Base-by-base conservation (phyloP, 2,797 vertebrate genomes). In the Intellagama lesueurii region DNA sequence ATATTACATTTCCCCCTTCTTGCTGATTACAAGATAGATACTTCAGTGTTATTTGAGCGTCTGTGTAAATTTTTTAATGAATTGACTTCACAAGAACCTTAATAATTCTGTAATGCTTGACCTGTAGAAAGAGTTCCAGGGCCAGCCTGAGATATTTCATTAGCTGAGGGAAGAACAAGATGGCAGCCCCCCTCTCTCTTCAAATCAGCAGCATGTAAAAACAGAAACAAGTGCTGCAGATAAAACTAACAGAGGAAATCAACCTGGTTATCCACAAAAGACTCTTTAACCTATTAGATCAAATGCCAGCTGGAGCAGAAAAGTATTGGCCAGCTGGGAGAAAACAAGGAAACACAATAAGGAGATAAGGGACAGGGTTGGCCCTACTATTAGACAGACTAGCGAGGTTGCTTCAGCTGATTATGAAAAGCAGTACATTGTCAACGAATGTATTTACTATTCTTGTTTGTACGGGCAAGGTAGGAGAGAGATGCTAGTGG, bases 11-110 rank as follows among this genome's bases (percentile, higher is more conserved):
- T 24, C 75, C 89, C 69, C 52, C 83, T 91, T 56, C 24, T 47
- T 84, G 56, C 60, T 94, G 44, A 93, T 93, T 85, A 82, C 70
- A 26, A 87, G 77, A 81, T 92, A 87, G 77, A 81, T 92, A n/a
- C 78, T 19, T 30, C 35, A 5, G 5, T 60, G 19, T 0, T 0
- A 1, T 90, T 92, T 73, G 35, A 30, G 91, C 91, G 68, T 47
- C 52, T 0, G 0, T 64, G 5, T n/a, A 1, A 12, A 72, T 68
- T 83, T 91, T 91, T 52, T 32, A 26, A 87, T 89, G 85, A 83
- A 52, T 68, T 84, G 30, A 87, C 77, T 49, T 68, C 69, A 91
- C 75, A 68, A 60, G 49, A 86, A 68, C 4, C 3, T 76, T 82
- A 85, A 72, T 80, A 60, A 64, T 76, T 91, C 11, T 70, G 1